Base-by-base conservation (phyloP, 2,888 invertebrate species). In the Caenorhabditis sp. region DNA sequence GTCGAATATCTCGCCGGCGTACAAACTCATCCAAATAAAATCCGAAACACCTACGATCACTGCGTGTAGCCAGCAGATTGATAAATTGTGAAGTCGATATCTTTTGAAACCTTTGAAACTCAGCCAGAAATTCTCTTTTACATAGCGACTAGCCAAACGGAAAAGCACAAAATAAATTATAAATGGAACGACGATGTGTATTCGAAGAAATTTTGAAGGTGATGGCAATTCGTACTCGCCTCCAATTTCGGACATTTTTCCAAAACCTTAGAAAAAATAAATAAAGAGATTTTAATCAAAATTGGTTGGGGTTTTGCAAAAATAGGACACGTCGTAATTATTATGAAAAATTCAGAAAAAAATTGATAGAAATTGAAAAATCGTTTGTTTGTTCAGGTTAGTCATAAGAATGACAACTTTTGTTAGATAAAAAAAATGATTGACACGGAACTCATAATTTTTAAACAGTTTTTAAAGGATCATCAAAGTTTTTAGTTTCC, bases 61-160 rank as follows among this genome's bases (percentile, higher is more conserved):
- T 19, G 85, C 83, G 58, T 85, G 85, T 17, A 77, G 58, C 58
- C 83, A 70, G 49, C 85, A 85, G 24, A 85, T 69, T 12, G 83
- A 72, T 24, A 85, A 76, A 58, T 85, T 85, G 53, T 78, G 83
- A 21, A 85, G 76, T 8, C 85, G 85, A 60, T 84, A 84, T 36
- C 79, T 81, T 76, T 79, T 81, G 78, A 84, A 84, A 58, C 82
- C 83, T 0, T 53, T 60, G 63, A 74, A 78, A 17, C 66, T 53
- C 53, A 66, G 71, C 83, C 83, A 84, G 10, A 69, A 59, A 58
- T 74, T 54, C 1, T 54, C 58, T 55, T 79, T 75, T 10, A 83
- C 78, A 50, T 75, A 67, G 10, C 58, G 60, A 6, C 79, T 67
- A 0, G 78, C 63, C 8, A 72, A 10, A 26, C 79, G 77, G 62